Conservation (phyloP, 2,113 vertebrate genomes). For the Myrmecophaga tridactyla region DNA sequence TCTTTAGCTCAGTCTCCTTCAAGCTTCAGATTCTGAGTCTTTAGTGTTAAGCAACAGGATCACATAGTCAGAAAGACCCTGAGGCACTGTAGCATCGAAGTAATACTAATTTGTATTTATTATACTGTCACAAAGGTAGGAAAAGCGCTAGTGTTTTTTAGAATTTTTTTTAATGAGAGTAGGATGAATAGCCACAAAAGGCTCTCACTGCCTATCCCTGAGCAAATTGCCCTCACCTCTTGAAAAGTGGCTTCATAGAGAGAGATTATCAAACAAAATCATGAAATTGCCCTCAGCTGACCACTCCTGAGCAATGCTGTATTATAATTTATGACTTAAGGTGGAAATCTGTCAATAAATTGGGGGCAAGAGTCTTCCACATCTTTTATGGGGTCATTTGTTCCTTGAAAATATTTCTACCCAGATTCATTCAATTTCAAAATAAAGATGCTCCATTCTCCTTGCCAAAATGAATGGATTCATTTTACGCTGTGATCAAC, state of each 20-base stretch:
- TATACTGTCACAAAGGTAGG: not conserved
- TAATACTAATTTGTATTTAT: not conserved
- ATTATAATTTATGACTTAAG: not conserved
- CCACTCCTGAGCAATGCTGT: not conserved
- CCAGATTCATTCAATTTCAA: slow-evolving; percentile 35
- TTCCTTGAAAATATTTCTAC: slow-evolving; percentile 9
- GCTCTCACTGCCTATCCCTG: not conserved
- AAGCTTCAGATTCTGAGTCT: not conserved
- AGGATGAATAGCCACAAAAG: not conserved
- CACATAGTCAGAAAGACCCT: not conserved
- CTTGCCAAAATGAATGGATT: not conserved
- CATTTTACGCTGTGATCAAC: slow-evolving; percentile 8
- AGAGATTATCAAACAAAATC: slow-evolving; percentile 53
- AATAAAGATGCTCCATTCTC: not conserved
- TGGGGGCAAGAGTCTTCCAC: not conserved
- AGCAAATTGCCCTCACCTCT: slow-evolving; percentile 23
- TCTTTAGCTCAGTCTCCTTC: not conserved
- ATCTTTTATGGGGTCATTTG: slow-evolving; percentile 34
- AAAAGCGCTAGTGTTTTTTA: not conserved
- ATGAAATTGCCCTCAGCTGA: not conserved
- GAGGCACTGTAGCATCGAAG: not conserved
- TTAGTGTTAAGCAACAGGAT: not conserved
- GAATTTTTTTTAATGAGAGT: not conserved
- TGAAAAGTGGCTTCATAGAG: slow-evolving; percentile 49
- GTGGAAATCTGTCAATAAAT: not conserved